Evolutionary conservation across 2,113 vertebrate species (phyloP), one percentile per base, ranked within the genome.

Genomic region (Erinaceus europaeus): DNA sequence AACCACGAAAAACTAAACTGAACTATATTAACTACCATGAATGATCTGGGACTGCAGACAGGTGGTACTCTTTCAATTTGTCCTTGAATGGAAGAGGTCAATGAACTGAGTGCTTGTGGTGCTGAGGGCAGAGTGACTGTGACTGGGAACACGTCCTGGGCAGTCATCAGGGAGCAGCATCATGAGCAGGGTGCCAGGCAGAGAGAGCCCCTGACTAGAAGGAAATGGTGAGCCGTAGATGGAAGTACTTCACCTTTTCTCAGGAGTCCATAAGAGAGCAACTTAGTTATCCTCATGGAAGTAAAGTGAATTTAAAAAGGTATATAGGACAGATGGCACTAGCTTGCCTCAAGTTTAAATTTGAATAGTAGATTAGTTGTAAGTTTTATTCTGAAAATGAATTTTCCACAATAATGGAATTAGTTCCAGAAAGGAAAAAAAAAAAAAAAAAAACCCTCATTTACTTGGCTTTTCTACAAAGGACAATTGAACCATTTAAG

Each of bases 301-400:
- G 27, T 59, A 13, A 73, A 80, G 73, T 59, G 21, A 57, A 46
- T 59, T 80, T 68, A 12, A 84, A 82, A 81, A 78, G 34, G 29
- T 71, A 50, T 29, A 11, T 23, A 57, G 55, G 12, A 20, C 13
- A 27, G n/a, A 87, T 21, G 48, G 12, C 0, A 5, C 0, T 18
- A 36, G 12, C 44, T 6, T 20, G 46, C 85, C 78, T 65, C 34
- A 3, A 23, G 83, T 80, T 92, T n/a, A 1, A 76, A 46, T 85
- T 89, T 84, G 91, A 79, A 21, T 50, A 96, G 36, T 89, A 61
- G 23, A 67, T 86, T 84, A 92, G 73, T 0, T 84, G 20, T 83
- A 44, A 6, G 34, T 94, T 96, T 97, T 78, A 94, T 96, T 97
- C 84, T 93, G 78, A 93, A 95, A 96, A 96, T 1, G 0, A 76